Conservation (phyloP, 2,113 vertebrate species). For the Nasalis larvatus region DNA sequence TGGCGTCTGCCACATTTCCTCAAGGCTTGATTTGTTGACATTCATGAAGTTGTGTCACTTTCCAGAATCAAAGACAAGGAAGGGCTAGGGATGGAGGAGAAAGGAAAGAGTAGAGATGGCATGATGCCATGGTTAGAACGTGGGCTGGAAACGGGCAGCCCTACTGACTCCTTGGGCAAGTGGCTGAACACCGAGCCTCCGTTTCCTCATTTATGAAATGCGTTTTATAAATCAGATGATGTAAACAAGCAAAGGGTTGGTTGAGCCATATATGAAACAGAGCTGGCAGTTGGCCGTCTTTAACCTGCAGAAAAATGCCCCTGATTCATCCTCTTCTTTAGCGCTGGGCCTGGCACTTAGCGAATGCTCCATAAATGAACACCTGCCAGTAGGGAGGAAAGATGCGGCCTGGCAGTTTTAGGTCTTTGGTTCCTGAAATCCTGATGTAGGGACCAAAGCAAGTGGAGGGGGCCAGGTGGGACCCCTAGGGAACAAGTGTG, state of each 20-base stretch:
- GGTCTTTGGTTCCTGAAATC: not conserved
- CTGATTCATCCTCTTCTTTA: rapidly evolving
- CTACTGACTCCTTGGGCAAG: too few species aligned
- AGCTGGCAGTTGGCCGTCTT: not conserved
- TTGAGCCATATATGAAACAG: rapidly evolving
- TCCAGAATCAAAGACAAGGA: not conserved
- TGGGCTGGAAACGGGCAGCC: rapidly evolving
- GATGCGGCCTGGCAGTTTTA: rapidly evolving
- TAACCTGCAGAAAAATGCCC: not conserved
- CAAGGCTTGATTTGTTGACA: not conserved
- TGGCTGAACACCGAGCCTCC: not conserved
- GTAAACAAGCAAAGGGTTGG: rapidly evolving
- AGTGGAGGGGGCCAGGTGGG: not conserved
- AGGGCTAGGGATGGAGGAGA: not conserved
- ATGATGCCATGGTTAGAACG: not conserved
- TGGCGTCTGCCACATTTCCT: not conserved
- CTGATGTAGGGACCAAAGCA: not conserved
- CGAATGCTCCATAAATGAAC: too few species aligned
- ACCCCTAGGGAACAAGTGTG: rapidly evolving
- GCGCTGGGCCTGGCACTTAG: not conserved
- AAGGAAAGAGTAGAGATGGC: not conserved
- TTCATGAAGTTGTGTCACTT: not conserved
- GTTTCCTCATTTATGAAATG: not conserved
- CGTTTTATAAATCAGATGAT: not conserved
- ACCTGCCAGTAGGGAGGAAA: rapidly evolving